Evolutionary conservation across 2,888 invertebrate species (phyloP).

Genomic region (Drosophila histrio): DNA sequence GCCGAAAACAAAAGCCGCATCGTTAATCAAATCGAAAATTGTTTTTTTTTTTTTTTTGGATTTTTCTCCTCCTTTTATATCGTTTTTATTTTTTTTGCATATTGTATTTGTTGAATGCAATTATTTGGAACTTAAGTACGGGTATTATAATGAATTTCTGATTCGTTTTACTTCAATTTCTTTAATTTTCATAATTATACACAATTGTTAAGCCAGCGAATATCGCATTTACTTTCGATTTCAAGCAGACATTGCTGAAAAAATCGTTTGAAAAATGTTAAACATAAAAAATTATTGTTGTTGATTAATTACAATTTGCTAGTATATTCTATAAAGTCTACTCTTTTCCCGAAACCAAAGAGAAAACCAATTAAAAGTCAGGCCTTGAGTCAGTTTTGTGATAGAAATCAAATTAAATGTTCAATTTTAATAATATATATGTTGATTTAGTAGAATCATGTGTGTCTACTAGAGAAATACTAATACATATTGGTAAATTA

Average conservation of each 20-base stretch:
- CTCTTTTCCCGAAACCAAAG: background rate
- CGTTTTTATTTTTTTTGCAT: conserved; percentile 31
- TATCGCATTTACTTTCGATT: conserved; percentile 10
- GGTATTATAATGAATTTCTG: conserved; percentile 48
- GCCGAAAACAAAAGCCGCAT: conserved; percentile 45
- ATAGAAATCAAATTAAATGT: too few species aligned
- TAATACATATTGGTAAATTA: too few species aligned
- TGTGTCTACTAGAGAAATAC: too few species aligned
- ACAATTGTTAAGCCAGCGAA: conserved; percentile 28
- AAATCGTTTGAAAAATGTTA: background rate
- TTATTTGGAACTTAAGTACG: conserved; percentile 51
- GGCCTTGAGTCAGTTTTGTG: too few species aligned
- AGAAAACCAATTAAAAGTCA: background rate
- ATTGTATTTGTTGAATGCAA: conserved; percentile 41
- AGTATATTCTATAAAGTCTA: background rate
- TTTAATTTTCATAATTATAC: conserved; percentile 44
- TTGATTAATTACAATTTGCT: background rate
- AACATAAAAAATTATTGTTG: background rate
- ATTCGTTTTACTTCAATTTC: conserved; percentile 44
- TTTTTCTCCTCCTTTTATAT: background rate
- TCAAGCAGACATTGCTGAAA: background rate
- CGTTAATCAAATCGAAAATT: conserved; percentile 44
- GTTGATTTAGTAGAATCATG: too few species aligned
- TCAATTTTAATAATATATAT: too few species aligned
- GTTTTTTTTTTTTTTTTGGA: conserved; percentile 9